Evolutionary conservation across 92 coral and sea anemone genomes (phyloP).

Genomic region (Palythoa grandiflora): DNA sequence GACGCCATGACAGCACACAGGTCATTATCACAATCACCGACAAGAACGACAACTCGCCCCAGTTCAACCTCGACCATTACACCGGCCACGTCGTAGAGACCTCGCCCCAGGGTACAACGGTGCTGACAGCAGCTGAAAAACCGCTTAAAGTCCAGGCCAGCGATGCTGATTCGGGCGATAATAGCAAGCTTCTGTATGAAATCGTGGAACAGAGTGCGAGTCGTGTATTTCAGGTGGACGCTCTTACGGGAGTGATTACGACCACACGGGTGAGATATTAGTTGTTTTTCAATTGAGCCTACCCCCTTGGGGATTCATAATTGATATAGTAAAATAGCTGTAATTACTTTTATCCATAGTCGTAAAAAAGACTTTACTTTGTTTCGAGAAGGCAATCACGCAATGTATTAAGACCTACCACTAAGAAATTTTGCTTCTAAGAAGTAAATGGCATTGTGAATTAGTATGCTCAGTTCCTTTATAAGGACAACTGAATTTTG

Average conservation of each 20-base stretch:
- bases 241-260: slow-evolving; percentile 75
- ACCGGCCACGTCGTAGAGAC: slow-evolving; percentile 85
- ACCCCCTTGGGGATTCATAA: no score
- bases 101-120: slow-evolving; percentile 69
- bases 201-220: slow-evolving; percentile 77
- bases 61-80: slow-evolving; percentile 59
- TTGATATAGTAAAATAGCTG: no score
- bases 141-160: slow-evolving; percentile 83
- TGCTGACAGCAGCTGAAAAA: slow-evolving; percentile 66
- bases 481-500: no score
- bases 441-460: no score
- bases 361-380: no score
- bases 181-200: slow-evolving; percentile 78
- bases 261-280: slow-evolving; percentile 74
- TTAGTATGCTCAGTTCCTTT: no score
- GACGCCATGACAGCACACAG: slow-evolving; percentile 69
- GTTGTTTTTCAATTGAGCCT: not conserved
- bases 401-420: no score
- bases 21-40: slow-evolving; percentile 75
- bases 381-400: no score
- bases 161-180: slow-evolving; percentile 75
- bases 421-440: no score
- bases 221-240: slow-evolving; percentile 70
- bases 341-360: no score
- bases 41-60: slow-evolving; percentile 89